These are phyloP conservation scores for Pogonomyrmex barbatus DNA, from an alignment of 1,140 invertebrate species.

Conservation along the genomic window DNA sequence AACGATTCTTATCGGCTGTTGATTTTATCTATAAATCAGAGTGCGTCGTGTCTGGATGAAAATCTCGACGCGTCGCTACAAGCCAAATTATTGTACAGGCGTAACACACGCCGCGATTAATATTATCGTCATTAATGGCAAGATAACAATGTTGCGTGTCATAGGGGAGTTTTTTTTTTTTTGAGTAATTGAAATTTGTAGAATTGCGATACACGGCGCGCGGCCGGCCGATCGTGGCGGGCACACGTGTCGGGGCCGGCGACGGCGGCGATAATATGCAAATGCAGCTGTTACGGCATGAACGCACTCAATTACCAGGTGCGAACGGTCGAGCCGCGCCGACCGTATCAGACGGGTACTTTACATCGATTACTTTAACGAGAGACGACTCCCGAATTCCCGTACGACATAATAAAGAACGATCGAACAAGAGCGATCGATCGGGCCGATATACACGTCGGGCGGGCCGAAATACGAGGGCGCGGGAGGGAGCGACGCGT, in stretches of 20 bases:
- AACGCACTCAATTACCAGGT: constrained; percentile 62
- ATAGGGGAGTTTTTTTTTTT: constrained; percentile 20
- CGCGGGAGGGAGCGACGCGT: neutral
- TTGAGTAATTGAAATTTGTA: constrained; percentile 55
- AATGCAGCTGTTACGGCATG: constrained; percentile 57
- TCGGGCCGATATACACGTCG: constrained; percentile 5
- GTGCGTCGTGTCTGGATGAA: neutral
- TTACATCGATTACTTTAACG: constrained; percentile 58
- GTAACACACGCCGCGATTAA: neutral
- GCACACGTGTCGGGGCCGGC: constrained; percentile 37
- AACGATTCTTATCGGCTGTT: neutral
- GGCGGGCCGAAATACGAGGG: neutral
- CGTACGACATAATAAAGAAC: constrained; percentile 39
- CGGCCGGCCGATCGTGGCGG: constrained; percentile 5
- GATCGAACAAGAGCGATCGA: constrained; percentile 38
- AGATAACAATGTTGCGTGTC: constrained; percentile 38
- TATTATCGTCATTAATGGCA: constrained; percentile 16
- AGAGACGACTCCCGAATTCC: constrained; percentile 29
- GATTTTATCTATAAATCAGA: neutral
- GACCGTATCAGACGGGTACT: constrained; percentile 36
- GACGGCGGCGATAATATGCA: constrained; percentile 61
- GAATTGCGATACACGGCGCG: constrained; percentile 14
- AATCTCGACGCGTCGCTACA: neutral
- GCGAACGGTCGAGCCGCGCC: constrained; percentile 47
- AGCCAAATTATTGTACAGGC: neutral